phyloP scores from a whole-genome alignment of 2,888 invertebrate species.

The Ophion ellenae region DNA sequence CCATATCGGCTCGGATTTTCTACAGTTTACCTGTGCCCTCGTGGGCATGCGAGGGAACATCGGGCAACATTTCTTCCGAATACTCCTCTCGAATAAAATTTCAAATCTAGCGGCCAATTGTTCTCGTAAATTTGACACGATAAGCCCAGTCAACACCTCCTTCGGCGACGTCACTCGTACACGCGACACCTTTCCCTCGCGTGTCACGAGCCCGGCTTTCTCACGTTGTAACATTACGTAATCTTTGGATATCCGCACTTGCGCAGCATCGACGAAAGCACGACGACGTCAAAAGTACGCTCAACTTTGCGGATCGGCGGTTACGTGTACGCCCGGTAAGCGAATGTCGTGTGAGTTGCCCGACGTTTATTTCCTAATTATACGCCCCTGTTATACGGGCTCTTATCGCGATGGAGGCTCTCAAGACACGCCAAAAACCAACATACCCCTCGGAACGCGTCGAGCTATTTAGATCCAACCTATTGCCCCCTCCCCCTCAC shows the following conservation, averaged over 20 bases:
- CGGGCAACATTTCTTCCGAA: too few species aligned
- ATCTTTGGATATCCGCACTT: conserved; percentile 55
- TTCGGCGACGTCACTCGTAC: not conserved
- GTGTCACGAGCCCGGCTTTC: conserved; percentile 24
- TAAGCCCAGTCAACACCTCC: not conserved
- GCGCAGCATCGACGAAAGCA: conserved; percentile 28
- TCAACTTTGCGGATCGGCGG: not conserved
- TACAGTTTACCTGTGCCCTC: too few species aligned
- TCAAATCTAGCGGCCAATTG: not conserved
- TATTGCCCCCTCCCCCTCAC: too few species aligned
- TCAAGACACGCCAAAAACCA: conserved; percentile 39
- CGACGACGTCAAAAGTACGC: conserved; percentile 19
- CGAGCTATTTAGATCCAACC: conserved; percentile 13
- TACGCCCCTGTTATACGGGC: conserved; percentile 34
- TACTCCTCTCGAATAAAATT: not conserved
- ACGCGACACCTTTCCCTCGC: conserved; percentile 29
- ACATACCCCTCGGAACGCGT: conserved; percentile 25
- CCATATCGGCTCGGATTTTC: too few species aligned
- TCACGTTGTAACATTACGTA: conserved; percentile 33
- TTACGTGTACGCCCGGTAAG: not conserved
- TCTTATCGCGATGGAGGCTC: conserved; percentile 48
- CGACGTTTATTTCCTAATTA: conserved; percentile 38
- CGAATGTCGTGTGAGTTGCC: conserved; percentile 14
- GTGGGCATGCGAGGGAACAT: too few species aligned
- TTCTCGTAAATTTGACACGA: not conserved